phyloP scores from a whole-genome alignment of 1,140 invertebrate species.

The Polypedilum pembai region DNA sequence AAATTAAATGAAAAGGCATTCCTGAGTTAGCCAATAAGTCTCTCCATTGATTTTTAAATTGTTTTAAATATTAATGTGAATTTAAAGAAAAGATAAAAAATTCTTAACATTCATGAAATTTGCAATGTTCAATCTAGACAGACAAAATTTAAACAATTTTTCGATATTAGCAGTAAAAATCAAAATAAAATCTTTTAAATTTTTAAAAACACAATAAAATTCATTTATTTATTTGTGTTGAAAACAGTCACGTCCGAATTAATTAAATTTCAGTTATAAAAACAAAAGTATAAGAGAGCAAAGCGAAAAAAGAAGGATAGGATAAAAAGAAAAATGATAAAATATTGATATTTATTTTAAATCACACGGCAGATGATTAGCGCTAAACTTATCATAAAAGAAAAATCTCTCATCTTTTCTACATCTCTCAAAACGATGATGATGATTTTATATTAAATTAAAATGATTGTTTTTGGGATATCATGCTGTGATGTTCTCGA shows the following conservation, averaged over 20 bases:
- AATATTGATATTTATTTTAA: constrained; percentile 28
- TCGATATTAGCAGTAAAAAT: no score
- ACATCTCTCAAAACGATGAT: background rate
- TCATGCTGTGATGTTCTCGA: constrained; percentile 15
- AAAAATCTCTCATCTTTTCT: constrained; percentile 4
- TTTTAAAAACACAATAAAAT: no score
- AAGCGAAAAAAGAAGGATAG: background rate
- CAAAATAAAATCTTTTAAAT: no score
- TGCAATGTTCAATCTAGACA: no score
- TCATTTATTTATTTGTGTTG: constrained; percentile 7
- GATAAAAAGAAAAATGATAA: background rate
- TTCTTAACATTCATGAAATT: background rate
- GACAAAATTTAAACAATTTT: no score
- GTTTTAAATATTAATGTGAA: background rate
- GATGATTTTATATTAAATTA: constrained; percentile 24
- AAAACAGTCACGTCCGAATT: background rate
- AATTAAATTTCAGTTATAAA: background rate
- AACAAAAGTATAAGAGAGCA: background rate
- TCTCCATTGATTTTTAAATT: background rate
- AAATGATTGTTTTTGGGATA: background rate
- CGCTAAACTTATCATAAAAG: background rate
- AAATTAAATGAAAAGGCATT: constrained; percentile 4
- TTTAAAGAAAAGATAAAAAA: background rate
- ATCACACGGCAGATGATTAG: constrained; percentile 19
- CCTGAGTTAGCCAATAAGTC: background rate